Conservation (phyloP, 2,797 vertebrate species). For the Brachymystax lenok region DNA sequence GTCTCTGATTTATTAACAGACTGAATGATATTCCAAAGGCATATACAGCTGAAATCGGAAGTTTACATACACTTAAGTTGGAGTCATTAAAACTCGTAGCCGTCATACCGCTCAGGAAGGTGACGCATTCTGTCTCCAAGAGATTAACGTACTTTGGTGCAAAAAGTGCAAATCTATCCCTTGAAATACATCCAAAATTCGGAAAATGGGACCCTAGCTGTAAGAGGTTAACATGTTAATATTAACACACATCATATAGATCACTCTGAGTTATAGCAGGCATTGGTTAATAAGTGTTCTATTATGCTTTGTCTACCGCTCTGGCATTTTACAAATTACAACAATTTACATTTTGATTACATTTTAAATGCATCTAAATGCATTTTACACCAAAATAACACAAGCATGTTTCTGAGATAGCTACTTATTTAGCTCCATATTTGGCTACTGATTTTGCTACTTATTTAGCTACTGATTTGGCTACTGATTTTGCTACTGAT, state of each 20-base stretch:
- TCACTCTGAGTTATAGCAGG: background rate
- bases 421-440: background rate
- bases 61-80: no score
- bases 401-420: background rate
- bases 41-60: no score
- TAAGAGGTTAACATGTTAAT: background rate
- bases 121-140: no score
- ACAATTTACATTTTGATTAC: conserved; percentile 49
- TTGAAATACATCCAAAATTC: no score
- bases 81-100: no score
- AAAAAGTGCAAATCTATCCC: no score
- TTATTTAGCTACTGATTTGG: no score
- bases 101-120: no score
- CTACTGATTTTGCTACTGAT: no score
- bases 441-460: no score
- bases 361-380: conserved; percentile 19
- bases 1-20: background rate
- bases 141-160: no score
- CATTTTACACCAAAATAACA: background rate
- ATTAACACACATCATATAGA: background rate
- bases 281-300: conserved; percentile 7
- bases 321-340: conserved; percentile 24
- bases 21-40: background rate
- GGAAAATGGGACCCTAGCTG: no score
- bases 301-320: conserved; percentile 7